These are phyloP conservation scores for Hapalemur alaotrensis DNA, from an alignment of 2,797 vertebrate species.

Conservation along the genomic window DNA sequence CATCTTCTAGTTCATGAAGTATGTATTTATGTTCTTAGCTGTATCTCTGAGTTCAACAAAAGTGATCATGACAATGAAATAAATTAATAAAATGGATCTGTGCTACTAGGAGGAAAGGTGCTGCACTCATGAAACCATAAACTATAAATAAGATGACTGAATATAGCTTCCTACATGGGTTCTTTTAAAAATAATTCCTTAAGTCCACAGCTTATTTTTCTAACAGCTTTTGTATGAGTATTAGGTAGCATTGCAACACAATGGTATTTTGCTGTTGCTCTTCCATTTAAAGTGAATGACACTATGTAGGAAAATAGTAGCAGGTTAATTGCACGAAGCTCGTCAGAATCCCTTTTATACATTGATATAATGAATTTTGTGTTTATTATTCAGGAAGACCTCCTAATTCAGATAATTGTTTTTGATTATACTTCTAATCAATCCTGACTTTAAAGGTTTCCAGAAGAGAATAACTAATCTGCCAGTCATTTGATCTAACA, in stretches of 20 bases:
- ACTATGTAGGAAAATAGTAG: background rate
- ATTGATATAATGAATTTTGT: background rate
- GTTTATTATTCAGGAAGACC: background rate
- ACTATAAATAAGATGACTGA: background rate
- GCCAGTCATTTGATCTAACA: background rate
- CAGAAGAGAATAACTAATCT: background rate
- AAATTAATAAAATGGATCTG: background rate
- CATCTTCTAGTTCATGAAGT: background rate
- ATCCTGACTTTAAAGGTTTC: background rate
- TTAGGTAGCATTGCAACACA: background rate
- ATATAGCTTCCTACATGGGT: background rate
- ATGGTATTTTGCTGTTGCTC: background rate
- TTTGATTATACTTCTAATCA: background rate
- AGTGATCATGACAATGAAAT: background rate
- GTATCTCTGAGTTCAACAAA: background rate
- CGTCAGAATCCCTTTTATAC: background rate
- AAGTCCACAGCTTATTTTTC: background rate
- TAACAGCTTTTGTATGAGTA: background rate
- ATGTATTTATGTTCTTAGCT: background rate
- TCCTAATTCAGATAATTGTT: background rate
- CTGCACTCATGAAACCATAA: background rate
- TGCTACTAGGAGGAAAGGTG: background rate
- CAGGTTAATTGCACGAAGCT: background rate
- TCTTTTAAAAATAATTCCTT: background rate
- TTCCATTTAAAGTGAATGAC: background rate